A percentile compares a stretch with the other conserved stretches of the same genome.
Evolutionary conservation across 2,113 vertebrate species (phyloP).

Genomic region (Anthoscopus minutus): DNA sequence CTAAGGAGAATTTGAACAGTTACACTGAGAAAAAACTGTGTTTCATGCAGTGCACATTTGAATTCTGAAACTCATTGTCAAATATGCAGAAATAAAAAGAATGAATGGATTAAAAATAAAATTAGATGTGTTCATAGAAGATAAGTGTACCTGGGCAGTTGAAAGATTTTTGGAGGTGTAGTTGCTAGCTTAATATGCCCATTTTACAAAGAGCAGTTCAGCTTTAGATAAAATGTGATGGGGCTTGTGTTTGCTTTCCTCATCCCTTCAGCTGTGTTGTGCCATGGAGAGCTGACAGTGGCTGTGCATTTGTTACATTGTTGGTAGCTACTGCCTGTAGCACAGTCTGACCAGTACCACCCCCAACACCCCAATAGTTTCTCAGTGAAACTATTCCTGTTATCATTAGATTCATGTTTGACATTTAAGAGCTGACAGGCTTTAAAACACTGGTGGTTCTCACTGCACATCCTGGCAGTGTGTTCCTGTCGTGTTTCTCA

Average conservation of each 20-base stretch:
- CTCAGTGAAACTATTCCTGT: background rate
- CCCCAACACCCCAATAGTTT: background rate
- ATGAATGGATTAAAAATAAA: background rate
- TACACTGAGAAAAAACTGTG: background rate
- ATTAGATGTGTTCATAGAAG: background rate
- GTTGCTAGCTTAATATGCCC: background rate
- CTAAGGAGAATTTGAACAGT: background rate
- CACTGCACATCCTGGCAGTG: background rate
- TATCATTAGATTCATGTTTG: background rate
- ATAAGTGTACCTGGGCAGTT: background rate
- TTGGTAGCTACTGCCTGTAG: background rate
- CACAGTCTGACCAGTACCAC: background rate
- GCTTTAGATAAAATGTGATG: background rate
- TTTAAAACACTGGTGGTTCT: background rate
- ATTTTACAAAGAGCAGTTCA: background rate
- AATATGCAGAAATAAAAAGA: background rate
- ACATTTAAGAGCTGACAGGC: background rate
- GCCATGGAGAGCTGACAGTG: background rate
- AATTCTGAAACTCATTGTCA: background rate
- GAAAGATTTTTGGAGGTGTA: background rate
- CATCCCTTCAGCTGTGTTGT: background rate
- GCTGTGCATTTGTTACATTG: background rate
- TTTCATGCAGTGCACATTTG: background rate
- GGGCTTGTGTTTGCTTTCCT: background rate
- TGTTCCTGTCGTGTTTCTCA: conserved; percentile 33